phyloP scores from a whole-genome alignment of 2,888 invertebrate species.

The Heliothis peltigera region DNA sequence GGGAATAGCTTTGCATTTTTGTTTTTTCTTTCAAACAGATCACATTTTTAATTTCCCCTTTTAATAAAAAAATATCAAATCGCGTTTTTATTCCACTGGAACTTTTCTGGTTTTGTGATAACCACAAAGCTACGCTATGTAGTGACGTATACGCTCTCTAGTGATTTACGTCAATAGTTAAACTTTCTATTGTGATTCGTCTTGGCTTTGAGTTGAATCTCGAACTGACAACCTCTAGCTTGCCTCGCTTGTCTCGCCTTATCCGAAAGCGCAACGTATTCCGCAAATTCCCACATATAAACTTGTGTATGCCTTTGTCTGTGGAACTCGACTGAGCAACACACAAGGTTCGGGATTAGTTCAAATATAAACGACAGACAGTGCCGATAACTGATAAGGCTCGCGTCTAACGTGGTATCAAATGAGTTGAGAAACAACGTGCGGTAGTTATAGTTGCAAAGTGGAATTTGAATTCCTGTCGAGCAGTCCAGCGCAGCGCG shows the following conservation, averaged over 20 bases:
- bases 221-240: conserved; percentile 4
- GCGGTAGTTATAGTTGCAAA: conserved; percentile 10
- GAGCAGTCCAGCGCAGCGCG: conserved; percentile 11
- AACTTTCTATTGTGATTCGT: conserved; percentile 2
- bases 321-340: conserved; percentile 19
- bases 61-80: background rate
- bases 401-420: conserved; percentile 22
- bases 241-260: background rate
- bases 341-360: conserved; percentile 33
- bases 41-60: too few species aligned
- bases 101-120: background rate
- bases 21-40: too few species aligned
- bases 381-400: conserved; percentile 33
- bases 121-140: background rate
- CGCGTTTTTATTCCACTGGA: background rate
- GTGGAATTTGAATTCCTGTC: conserved; percentile 30
- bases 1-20: too few species aligned
- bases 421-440: conserved; percentile 15
- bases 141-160: too few species aligned
- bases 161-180: conserved; percentile 1
- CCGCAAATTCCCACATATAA: conserved; percentile 3
- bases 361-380: conserved; percentile 29
- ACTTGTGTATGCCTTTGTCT: background rate
- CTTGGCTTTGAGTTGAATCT: conserved; percentile 1
- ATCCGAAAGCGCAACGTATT: background rate